Percentiles rank a stretch among this genome's conserved stretches.
Evolutionary conservation across 1,140 invertebrate species (phyloP).

Genomic region (Hyphantria cunea): DNA sequence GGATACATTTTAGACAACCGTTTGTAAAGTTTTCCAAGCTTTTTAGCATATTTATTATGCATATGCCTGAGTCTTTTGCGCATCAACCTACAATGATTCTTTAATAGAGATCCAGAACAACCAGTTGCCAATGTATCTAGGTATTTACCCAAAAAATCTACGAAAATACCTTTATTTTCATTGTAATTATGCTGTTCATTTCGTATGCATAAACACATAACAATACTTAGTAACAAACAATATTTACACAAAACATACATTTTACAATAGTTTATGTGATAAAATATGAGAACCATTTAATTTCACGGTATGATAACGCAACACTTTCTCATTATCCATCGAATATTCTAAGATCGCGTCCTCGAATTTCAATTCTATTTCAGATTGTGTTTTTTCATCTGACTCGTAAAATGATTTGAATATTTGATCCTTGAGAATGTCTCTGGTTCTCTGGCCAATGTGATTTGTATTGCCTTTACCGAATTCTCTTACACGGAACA

Average conservation of each 20-base stretch:
- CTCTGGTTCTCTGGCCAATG: slow-evolving; percentile 34
- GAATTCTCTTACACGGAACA: slow-evolving; percentile 38
- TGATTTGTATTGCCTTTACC: slow-evolving; percentile 22
- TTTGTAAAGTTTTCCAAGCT: slow-evolving; percentile 6
- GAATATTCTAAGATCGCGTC: slow-evolving; percentile 35
- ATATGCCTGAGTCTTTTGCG: background rate
- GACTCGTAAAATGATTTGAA: slow-evolving; percentile 33
- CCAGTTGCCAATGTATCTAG: background rate
- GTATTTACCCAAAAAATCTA: background rate
- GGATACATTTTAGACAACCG: slow-evolving; percentile 43
- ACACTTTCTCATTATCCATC: slow-evolving; percentile 27
- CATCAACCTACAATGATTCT: background rate
- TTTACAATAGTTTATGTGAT: background rate
- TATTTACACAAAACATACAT: background rate
- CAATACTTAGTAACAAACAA: background rate
- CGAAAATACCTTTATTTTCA: background rate
- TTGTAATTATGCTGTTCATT: background rate
- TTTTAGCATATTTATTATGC: background rate
- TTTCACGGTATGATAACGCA: slow-evolving; percentile 23
- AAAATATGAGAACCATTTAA: slow-evolving; percentile 7
- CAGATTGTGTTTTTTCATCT: slow-evolving; percentile 10
- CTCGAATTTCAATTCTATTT: slow-evolving; percentile 41
- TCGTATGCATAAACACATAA: background rate
- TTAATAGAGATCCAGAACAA: background rate
- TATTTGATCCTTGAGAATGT: slow-evolving; percentile 32